Evolutionary conservation across 2,888 invertebrate genomes (phyloP).

Genomic region (Azorinus chamasolen): DNA sequence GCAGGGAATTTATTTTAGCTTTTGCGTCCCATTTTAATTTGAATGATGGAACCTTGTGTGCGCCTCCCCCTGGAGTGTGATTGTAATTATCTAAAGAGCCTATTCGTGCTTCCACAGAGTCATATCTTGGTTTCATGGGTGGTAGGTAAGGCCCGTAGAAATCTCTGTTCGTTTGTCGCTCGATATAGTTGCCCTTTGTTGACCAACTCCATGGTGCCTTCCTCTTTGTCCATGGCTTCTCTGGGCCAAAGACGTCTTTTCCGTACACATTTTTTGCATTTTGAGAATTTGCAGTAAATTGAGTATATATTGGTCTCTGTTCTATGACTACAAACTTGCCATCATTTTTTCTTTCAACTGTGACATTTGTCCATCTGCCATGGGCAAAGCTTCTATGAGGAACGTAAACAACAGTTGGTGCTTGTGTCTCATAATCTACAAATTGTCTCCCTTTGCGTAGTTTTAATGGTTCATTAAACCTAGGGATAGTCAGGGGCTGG

Average conservation of each 20-base stretch:
- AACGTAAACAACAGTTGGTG: slow-evolving; percentile 69
- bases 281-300: slow-evolving; percentile 45
- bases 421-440: slow-evolving; percentile 62
- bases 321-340: slow-evolving; percentile 78
- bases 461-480: slow-evolving; percentile 60
- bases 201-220: slow-evolving; percentile 71
- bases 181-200: slow-evolving; percentile 63
- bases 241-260: slow-evolving; percentile 44
- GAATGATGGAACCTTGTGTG: slow-evolving; percentile 68
- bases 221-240: slow-evolving; percentile 56
- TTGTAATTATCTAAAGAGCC: slow-evolving; percentile 64
- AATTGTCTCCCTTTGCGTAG: slow-evolving; percentile 52
- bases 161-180: slow-evolving; percentile 59
- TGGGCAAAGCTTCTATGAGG: slow-evolving; percentile 63
- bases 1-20: slow-evolving; percentile 71
- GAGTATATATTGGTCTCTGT: slow-evolving; percentile 72
- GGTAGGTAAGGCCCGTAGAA: slow-evolving; percentile 70
- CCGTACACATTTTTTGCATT: slow-evolving; percentile 21
- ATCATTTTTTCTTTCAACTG: slow-evolving; percentile 71
- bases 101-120: slow-evolving; percentile 55
- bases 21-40: slow-evolving; percentile 72
- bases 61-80: slow-evolving; percentile 64
- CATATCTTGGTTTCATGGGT: slow-evolving; percentile 58
- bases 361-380: slow-evolving; percentile 69
- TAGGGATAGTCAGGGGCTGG: slow-evolving; percentile 49